A percentile compares a stretch with the other conserved stretches of the same genome.
Evolutionary conservation across 2,888 invertebrate genomes (phyloP).

Genomic region (Nematopogon swammerdamellus): DNA sequence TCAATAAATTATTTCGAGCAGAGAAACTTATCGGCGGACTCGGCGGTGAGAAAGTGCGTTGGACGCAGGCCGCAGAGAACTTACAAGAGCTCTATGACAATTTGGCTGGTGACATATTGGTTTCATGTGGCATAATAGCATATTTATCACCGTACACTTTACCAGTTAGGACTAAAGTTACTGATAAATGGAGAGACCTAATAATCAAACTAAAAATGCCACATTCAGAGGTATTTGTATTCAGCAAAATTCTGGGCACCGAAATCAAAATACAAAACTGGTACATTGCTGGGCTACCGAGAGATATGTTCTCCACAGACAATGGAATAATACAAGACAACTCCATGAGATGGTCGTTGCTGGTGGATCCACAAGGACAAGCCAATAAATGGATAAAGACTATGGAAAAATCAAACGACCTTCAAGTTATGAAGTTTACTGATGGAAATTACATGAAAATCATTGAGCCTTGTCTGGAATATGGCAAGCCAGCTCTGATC

Average conservation of each 20-base stretch:
- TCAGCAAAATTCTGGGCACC: constrained; percentile 73
- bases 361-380: constrained; percentile 83
- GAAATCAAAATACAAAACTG: constrained; percentile 86
- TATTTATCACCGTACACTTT: constrained; percentile 86
- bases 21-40: constrained; percentile 85
- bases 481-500: constrained; percentile 72
- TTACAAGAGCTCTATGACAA: constrained; percentile 75
- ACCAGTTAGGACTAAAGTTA: constrained; percentile 57
- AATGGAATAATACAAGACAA: constrained; percentile 82
- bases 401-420: constrained; percentile 70
- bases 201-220: constrained; percentile 70
- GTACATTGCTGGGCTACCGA: constrained; percentile 78
- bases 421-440: constrained; percentile 70
- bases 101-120: constrained; percentile 84
- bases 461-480: constrained; percentile 71
- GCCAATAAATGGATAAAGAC: constrained; percentile 85
- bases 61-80: constrained; percentile 74
- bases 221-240: constrained; percentile 68
- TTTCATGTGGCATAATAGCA: constrained; percentile 85
- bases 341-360: constrained; percentile 73
- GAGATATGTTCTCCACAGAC: constrained; percentile 79
- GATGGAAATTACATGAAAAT: constrained; percentile 73
- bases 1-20: constrained; percentile 79
- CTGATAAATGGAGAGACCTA: constrained; percentile 70
- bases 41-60: constrained; percentile 84